Base-by-base conservation (phyloP, 1,140 invertebrate species). In the Hyles vespertilio region DNA sequence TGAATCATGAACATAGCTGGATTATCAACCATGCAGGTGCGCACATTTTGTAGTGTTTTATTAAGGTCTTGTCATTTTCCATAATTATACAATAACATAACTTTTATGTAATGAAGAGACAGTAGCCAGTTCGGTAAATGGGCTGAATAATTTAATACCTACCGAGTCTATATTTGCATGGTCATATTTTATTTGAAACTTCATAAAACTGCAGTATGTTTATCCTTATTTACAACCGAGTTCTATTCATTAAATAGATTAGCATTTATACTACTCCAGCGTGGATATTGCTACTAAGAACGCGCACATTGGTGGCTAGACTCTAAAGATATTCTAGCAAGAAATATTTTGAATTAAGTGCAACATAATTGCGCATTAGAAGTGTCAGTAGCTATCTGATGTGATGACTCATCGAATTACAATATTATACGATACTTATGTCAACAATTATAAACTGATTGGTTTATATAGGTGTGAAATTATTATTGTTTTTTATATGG, bases 341-440 rank as follows among this genome's bases (percentile, higher is more conserved):
- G 32, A 33, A 51, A 33, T 34, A 51, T 51, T 34, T 51, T 51
- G 50, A 34, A 51, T 32, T 33, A 51, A 51, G 40, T 43, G 40
- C 12, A 54, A 54, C 52, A 57, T 40, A 51, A 56, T 47, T 61
- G 54, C 59, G 59, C 49, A 51, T 9, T 51, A 61, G 43, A 52
- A 34, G 52, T 60, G 40, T 55, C 32, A 43, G 51, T 43, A 50
- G 32, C 40, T 43, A 50, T 32, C 40, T 22, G 11, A 46, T 47
- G 40, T 43, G 45, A 46, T 65, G 64, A 67, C 48, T 67, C 65
- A 67, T 54, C n/a, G 11, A 60, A 63, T 67, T 67, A 63, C 61
- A 63, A 67, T 67, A 67, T 63, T 67, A 60, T 58, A 58, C 11
- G 57, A 54, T 54, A 53, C 40, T 12, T 44, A 12, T 36, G 40